phyloP scores from a whole-genome alignment of 1,140 invertebrate genomes.

The Rhagoletis pomonella region DNA sequence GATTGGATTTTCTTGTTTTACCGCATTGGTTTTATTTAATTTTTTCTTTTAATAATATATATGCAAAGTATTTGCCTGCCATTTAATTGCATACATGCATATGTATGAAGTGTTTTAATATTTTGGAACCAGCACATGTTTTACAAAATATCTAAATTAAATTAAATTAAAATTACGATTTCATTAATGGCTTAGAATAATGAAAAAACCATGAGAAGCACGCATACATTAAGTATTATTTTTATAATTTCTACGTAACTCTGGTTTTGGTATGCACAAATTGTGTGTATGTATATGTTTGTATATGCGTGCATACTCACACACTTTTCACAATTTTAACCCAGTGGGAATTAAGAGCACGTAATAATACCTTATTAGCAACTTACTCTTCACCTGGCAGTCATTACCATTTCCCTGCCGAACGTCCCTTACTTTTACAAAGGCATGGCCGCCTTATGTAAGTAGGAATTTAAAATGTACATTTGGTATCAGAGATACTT shows the following conservation, averaged over 20 bases:
- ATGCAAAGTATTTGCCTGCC: not conserved
- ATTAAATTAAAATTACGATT: not conserved
- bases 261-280: not conserved
- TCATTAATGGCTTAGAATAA: not conserved
- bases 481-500: no score
- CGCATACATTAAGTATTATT: not conserved
- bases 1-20: no score
- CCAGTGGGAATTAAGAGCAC: no score
- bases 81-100: not conserved
- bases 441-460: no score
- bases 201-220: not conserved
- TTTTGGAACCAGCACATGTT: not conserved
- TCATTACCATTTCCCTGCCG: no score
- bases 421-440: no score
- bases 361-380: no score
- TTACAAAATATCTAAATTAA: not conserved
- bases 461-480: no score
- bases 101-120: not conserved
- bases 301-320: conserved; percentile 5
- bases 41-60: not conserved
- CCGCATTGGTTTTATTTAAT: no score
- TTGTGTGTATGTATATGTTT: not conserved
- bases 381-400: no score
- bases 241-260: not conserved
- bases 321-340: not conserved